These are phyloP conservation scores for Hippoglossus stenolepis DNA, from an alignment of 2,113 vertebrate species.

Conservation along the genomic window DNA sequence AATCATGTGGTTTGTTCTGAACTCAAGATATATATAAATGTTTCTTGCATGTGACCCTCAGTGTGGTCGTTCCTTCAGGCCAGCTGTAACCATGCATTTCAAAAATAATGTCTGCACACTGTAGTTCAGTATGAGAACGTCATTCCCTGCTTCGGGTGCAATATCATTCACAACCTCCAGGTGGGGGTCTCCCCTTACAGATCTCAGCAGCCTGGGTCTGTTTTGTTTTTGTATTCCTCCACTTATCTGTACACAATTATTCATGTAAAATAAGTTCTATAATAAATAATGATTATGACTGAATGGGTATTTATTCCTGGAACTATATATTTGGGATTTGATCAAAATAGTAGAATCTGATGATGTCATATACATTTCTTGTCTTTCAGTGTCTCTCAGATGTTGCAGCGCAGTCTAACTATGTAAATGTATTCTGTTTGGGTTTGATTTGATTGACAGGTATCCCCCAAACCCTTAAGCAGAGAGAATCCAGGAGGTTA, in stretches of 20 bases:
- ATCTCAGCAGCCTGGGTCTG: slow-evolving; percentile 15
- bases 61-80: not conserved
- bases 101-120: not conserved
- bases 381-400: slow-evolving; percentile 27
- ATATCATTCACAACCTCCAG: slow-evolving; percentile 36
- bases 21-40: not conserved
- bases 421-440: slow-evolving; percentile 69
- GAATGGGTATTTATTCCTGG: not conserved
- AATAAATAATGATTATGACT: not conserved
- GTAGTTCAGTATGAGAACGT: not conserved
- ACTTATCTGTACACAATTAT: not conserved
- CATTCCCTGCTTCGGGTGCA: slow-evolving; percentile 9
- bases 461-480: slow-evolving; percentile 58
- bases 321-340: not conserved
- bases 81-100: not conserved
- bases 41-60: not conserved
- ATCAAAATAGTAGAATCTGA: not conserved
- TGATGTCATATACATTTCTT: not conserved
- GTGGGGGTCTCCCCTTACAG: slow-evolving; percentile 50
- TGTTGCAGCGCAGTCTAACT: slow-evolving; percentile 48
- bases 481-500: slow-evolving; percentile 51
- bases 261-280: slow-evolving; percentile 11
- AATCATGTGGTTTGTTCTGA: slow-evolving; percentile 1
- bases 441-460: slow-evolving; percentile 72
- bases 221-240: not conserved